Conservation (phyloP, 1,140 invertebrate genomes). For the Thaumetopoea pityocampa region DNA sequence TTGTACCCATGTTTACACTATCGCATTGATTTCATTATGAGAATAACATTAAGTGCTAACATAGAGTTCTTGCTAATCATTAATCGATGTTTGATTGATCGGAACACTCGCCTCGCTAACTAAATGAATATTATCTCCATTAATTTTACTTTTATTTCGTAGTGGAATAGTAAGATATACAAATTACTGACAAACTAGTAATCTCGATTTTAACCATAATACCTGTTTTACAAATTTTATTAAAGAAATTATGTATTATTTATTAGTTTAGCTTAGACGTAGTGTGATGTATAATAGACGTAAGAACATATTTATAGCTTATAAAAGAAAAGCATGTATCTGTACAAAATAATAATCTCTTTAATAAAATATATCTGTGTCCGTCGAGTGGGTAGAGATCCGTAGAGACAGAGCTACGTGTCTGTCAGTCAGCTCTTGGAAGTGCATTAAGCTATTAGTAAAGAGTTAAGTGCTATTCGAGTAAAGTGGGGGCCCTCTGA, state of each 20-base stretch:
- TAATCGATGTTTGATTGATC: neutral
- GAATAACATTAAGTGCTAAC: neutral
- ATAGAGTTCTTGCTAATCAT: neutral
- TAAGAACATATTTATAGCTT: neutral
- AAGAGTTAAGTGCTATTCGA: slow-evolving; percentile 39
- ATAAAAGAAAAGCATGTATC: neutral
- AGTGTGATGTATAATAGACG: slow-evolving; percentile 1
- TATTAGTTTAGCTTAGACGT: neutral
- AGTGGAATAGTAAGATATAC: too few relatives aligned
- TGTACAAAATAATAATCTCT: too few relatives aligned
- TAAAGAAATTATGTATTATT: too few relatives aligned
- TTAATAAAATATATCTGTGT: too few relatives aligned
- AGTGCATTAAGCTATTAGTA: slow-evolving; percentile 66
- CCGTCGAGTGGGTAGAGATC: too few relatives aligned
- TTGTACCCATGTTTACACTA: slow-evolving; percentile 5
- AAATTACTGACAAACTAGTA: too few relatives aligned
- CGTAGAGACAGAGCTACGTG: too few relatives aligned
- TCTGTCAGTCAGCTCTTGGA: slow-evolving; percentile 38
- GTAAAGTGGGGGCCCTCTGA: slow-evolving; percentile 5
- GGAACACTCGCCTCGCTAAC: neutral
- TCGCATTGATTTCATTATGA: slow-evolving; percentile 1
- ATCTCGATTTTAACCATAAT: too few relatives aligned
- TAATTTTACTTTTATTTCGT: too few relatives aligned
- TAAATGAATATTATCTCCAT: too few relatives aligned
- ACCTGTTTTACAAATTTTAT: too few relatives aligned